Evolutionary conservation across 1,140 invertebrate genomes (phyloP).

Genomic region (Lerema accius): DNA sequence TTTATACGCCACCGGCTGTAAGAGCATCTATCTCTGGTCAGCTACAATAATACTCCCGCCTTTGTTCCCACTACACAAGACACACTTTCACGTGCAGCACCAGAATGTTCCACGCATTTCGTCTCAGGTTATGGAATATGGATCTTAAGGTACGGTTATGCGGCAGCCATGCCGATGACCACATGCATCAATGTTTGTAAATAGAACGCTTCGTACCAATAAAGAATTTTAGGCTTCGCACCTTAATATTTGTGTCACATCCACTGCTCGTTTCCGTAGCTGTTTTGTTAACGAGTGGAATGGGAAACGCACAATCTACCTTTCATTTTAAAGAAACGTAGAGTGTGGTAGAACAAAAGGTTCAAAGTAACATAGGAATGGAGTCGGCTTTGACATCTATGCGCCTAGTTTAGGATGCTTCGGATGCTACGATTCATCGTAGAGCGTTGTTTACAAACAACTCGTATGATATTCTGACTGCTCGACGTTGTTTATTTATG

Average conservation of each 20-base stretch:
- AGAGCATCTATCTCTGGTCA: conserved; percentile 52
- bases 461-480: conserved; percentile 41
- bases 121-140: conserved; percentile 62
- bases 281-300: conserved; percentile 14
- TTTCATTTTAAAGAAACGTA: not conserved
- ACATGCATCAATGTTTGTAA: conserved; percentile 82
- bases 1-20: conserved; percentile 73
- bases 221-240: conserved; percentile 51
- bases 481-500: conserved; percentile 44
- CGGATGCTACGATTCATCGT: conserved; percentile 50
- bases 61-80: conserved; percentile 46
- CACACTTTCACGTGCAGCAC: conserved; percentile 39
- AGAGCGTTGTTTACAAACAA: conserved; percentile 74
- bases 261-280: conserved; percentile 47
- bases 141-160: conserved; percentile 76
- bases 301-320: conserved; percentile 40
- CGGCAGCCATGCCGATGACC: conserved; percentile 76
- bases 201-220: conserved; percentile 71
- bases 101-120: conserved; percentile 50
- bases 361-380: conserved; percentile 11
- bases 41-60: conserved; percentile 40
- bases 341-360: conserved; percentile 9
- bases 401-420: conserved; percentile 47
- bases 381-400: conserved; percentile 54
- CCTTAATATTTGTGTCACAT: conserved; percentile 45